Percentiles rank a stretch among this genome's conserved stretches.
Evolutionary conservation across 2,797 vertebrate genomes (phyloP).

Genomic region (Delichon dasypus): DNA sequence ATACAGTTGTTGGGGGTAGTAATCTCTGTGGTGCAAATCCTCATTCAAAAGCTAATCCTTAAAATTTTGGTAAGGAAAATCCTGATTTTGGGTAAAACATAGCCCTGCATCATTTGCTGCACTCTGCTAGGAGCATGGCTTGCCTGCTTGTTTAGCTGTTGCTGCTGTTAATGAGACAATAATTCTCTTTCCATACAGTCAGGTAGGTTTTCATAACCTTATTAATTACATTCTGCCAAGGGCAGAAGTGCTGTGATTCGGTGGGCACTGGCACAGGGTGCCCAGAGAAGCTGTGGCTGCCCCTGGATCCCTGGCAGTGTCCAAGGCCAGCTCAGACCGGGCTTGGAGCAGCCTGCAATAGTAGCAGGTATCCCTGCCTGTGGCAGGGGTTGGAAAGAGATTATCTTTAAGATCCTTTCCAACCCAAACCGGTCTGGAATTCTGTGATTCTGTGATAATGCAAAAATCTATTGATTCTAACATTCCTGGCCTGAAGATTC

Average conservation of each 20-base stretch:
- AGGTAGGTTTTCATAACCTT: slow-evolving; percentile 61
- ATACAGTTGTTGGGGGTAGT: not conserved
- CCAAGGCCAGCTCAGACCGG: accelerated
- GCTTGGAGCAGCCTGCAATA: not conserved
- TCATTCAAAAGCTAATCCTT: not conserved
- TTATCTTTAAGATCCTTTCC: not conserved
- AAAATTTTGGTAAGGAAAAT: not conserved
- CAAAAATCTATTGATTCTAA: slow-evolving; percentile 68
- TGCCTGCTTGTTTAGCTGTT: slow-evolving; percentile 50
- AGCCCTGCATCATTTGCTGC: not conserved
- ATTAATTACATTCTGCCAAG: slow-evolving; percentile 56
- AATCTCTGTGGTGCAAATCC: not conserved
- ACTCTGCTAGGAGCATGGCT: slow-evolving; percentile 2
- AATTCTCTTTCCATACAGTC: slow-evolving; percentile 52
- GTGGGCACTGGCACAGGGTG: not conserved
- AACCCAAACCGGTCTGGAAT: not conserved
- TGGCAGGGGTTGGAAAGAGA: not conserved
- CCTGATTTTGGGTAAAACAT: not conserved
- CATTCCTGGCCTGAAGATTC: slow-evolving; percentile 67
- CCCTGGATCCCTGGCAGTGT: no score
- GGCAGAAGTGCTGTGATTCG: slow-evolving; percentile 29
- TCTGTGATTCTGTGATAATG: not conserved
- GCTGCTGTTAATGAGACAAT: slow-evolving; percentile 47
- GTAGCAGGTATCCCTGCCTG: not conserved
- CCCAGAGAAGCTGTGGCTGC: not conserved